phyloP scores from a whole-genome alignment of 2,797 vertebrate genomes.

The Acanthiza pusilla region DNA sequence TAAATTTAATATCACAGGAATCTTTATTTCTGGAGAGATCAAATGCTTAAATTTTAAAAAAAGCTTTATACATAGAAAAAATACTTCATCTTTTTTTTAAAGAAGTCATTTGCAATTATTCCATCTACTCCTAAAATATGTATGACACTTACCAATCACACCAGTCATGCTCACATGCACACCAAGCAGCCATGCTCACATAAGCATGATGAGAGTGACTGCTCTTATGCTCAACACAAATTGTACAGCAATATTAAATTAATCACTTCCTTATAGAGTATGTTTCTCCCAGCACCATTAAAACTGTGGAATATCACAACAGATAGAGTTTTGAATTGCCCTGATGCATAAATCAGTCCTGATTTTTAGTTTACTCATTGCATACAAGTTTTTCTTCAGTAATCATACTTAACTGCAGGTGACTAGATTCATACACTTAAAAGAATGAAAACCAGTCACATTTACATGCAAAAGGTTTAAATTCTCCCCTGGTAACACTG shows the following conservation, averaged over 20 bases:
- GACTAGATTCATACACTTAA: neutral
- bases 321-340: neutral
- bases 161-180: no score
- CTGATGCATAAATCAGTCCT: neutral
- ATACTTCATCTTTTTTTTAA: fast-evolving
- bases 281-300: neutral
- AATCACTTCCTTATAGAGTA: neutral
- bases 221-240: neutral
- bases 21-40: neutral
- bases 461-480: neutral
- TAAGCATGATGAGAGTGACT: neutral
- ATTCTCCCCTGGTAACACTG: neutral
- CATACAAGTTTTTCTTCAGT: neutral
- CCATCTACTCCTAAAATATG: neutral
- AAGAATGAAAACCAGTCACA: neutral
- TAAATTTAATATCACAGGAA: neutral
- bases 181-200: neutral
- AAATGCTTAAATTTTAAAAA: neutral
- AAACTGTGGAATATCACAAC: neutral
- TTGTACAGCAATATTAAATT: neutral
- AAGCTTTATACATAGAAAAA: neutral
- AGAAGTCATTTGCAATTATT: neutral
- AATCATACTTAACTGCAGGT: neutral
- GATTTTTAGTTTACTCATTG: neutral
- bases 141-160: neutral